phyloP scores from a whole-genome alignment of 2,113 vertebrate species.

The Okapia johnstoni region DNA sequence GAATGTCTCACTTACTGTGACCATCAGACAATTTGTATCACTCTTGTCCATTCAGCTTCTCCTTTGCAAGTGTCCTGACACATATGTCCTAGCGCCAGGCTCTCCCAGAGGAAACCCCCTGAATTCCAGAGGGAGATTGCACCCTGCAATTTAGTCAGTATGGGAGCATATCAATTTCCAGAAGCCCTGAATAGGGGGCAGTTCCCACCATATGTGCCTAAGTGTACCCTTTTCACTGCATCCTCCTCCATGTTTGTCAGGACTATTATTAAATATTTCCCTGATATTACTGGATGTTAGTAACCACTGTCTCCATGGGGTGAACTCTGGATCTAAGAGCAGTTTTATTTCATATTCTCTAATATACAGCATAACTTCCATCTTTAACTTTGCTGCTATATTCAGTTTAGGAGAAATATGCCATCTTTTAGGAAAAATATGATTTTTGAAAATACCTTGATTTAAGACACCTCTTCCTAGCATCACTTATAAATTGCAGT shows the following conservation, averaged over 20 bases:
- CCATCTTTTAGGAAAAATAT: background rate
- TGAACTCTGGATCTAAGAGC: background rate
- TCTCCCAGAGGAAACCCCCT: conserved; percentile 1
- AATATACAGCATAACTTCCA: background rate
- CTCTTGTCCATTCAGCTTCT: background rate
- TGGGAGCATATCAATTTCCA: conserved; percentile 57
- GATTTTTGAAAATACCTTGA: background rate
- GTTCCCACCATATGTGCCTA: background rate
- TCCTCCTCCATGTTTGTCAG: conserved; percentile 27
- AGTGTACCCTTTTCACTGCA: background rate
- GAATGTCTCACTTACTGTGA: background rate
- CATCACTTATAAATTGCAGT: background rate
- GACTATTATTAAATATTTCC: background rate
- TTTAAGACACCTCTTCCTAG: conserved; percentile 18
- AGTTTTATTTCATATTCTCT: background rate
- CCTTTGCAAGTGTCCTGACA: background rate
- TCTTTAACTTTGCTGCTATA: background rate
- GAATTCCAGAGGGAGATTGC: background rate
- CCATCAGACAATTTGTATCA: background rate
- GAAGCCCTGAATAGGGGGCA: conserved; percentile 42
- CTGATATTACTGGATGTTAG: background rate
- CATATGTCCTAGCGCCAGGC: background rate
- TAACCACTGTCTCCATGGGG: background rate
- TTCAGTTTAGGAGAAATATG: background rate
- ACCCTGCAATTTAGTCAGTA: conserved; percentile 49